Evolutionary conservation across 2,113 vertebrate genomes (phyloP).

Genomic region (Camelus bactrianus): DNA sequence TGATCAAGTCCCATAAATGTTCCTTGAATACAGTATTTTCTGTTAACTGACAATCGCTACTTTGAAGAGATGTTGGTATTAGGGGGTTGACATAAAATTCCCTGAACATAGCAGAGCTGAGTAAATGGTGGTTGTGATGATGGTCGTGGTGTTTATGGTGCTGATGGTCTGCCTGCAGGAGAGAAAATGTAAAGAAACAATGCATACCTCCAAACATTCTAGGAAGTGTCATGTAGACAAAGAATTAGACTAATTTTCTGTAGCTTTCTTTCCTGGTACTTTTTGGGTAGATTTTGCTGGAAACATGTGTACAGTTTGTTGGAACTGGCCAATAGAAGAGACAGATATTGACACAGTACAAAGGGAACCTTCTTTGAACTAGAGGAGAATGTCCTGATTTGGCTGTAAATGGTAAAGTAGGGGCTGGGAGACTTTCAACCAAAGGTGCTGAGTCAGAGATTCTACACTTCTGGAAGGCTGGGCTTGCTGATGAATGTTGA

Average conservation of each 20-base stretch:
- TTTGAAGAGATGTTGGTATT: neutral
- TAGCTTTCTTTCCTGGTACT: neutral
- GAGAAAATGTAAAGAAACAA: neutral
- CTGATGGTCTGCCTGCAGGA: neutral
- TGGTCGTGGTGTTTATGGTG: neutral
- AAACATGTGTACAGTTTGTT: neutral
- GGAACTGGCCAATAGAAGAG: neutral
- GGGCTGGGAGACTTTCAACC: neutral
- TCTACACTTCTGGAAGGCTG: neutral
- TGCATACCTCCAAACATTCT: neutral
- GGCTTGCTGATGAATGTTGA: neutral
- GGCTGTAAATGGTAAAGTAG: neutral
- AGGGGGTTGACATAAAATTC: neutral
- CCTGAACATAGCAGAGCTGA: neutral
- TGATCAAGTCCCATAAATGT: neutral
- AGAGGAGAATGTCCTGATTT: neutral
- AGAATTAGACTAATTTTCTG: neutral
- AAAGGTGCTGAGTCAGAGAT: neutral
- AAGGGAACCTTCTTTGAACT: neutral
- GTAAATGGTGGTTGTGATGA: neutral
- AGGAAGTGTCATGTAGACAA: neutral
- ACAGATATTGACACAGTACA: neutral
- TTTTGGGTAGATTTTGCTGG: neutral
- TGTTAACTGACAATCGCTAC: neutral
- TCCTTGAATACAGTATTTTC: neutral